Evolutionary conservation across 2,113 vertebrate genomes (phyloP).

Genomic region (Takifugu flavidus): DNA sequence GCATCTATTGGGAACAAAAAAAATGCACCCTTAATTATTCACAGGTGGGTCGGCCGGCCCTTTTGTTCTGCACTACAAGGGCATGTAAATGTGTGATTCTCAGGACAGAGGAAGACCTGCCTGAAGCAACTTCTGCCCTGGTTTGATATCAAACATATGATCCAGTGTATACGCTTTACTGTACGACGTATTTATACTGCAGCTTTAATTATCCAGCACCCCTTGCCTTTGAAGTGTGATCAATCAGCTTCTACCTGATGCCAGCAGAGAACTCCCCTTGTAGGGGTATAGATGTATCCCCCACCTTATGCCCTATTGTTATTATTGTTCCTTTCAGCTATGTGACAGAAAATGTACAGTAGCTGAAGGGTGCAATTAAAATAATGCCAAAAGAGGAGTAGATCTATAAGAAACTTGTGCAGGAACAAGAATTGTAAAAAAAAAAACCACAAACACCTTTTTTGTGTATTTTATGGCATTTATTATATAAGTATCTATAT

Average conservation of each 20-base stretch:
- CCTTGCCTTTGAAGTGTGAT: slow-evolving; percentile 72
- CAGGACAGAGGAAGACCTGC: slow-evolving; percentile 49
- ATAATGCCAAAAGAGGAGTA: no score
- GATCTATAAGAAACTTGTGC: no score
- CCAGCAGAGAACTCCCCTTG: slow-evolving; percentile 55
- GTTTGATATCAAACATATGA: slow-evolving; percentile 61
- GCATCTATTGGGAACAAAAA: slow-evolving; percentile 1
- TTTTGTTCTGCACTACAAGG: slow-evolving; percentile 61
- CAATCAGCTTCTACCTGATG: slow-evolving; percentile 70
- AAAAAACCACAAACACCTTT: no score
- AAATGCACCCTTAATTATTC: slow-evolving; percentile 38
- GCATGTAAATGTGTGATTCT: slow-evolving; percentile 54
- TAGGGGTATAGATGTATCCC: slow-evolving; percentile 27
- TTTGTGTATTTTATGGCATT: no score
- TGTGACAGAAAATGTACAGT: no score
- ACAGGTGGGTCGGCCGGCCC: slow-evolving; percentile 19
- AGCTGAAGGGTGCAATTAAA: no score
- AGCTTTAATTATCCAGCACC: slow-evolving; percentile 64
- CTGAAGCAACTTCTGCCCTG: slow-evolving; percentile 36
- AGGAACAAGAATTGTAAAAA: no score
- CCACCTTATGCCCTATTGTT: slow-evolving; percentile 21
- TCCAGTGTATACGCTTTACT: slow-evolving; percentile 41
- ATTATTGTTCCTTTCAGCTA: slow-evolving; percentile 23
- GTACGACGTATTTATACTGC: slow-evolving; percentile 62
- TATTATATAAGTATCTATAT: no score